phyloP scores from a whole-genome alignment of 2,113 vertebrate genomes.

The Kobus ellipsiprymnus region DNA sequence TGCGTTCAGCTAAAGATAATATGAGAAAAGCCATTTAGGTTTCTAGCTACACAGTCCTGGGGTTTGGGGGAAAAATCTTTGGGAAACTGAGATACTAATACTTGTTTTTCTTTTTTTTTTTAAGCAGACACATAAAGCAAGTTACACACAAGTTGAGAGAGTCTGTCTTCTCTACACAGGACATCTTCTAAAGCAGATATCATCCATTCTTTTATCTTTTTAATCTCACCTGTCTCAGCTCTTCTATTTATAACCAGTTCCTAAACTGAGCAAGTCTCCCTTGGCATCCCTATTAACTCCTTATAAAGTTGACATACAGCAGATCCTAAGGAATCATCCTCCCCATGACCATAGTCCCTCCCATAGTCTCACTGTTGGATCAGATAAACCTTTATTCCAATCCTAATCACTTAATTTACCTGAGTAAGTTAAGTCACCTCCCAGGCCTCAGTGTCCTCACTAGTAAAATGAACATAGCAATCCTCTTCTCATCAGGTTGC shows the following conservation, averaged over 20 bases:
- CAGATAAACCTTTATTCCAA: neutral
- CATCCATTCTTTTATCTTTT: neutral
- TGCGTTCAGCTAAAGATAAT: neutral
- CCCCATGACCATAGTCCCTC: neutral
- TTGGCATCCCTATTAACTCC: neutral
- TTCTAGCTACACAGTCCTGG: slow-evolving; percentile 24
- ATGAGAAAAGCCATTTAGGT: slow-evolving; percentile 11
- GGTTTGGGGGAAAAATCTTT: neutral
- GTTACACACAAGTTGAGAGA: neutral
- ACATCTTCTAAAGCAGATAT: neutral
- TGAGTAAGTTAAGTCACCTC: neutral
- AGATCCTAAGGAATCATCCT: neutral
- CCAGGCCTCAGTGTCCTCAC: neutral
- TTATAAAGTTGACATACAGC: neutral
- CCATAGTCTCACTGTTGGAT: neutral
- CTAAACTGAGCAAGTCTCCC: neutral
- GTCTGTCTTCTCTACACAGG: neutral
- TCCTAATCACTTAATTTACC: neutral
- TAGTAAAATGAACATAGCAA: neutral
- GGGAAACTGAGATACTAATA: neutral
- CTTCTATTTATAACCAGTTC: neutral
- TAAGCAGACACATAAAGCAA: neutral
- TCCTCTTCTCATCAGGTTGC: neutral
- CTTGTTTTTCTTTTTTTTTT: neutral
- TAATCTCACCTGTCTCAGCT: neutral